Conservation (phyloP, 2,797 vertebrate genomes). For the Propithecus deckenii region DNA sequence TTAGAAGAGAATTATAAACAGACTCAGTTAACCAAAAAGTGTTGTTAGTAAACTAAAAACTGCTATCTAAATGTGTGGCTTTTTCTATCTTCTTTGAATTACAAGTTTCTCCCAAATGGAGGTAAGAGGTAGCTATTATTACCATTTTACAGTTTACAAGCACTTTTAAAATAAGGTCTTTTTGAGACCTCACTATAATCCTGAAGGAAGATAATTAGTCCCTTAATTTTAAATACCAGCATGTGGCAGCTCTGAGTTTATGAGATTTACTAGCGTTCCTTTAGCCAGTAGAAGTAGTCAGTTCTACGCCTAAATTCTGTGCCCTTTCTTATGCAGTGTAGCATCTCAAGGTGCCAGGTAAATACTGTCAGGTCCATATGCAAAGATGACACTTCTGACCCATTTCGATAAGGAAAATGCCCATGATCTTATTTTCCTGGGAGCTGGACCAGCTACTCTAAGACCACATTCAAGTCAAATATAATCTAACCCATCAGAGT, state of each 20-base stretch:
- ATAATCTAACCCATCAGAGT: not conserved
- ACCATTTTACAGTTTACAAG: slow-evolving; percentile 36
- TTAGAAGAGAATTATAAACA: not conserved
- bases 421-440: not conserved
- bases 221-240: not conserved
- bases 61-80: not conserved
- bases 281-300: not conserved
- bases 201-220: not conserved
- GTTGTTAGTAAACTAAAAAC: not conserved
- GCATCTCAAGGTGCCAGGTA: not conserved
- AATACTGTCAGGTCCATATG: not conserved
- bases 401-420: not conserved
- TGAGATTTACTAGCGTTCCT: not conserved
- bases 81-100: slow-evolving; percentile 22
- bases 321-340: not conserved
- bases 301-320: not conserved
- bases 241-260: not conserved
- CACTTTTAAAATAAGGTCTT: slow-evolving; percentile 22
- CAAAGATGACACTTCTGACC: not conserved
- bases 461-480: not conserved
- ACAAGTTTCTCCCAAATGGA: not conserved
- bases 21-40: slow-evolving; percentile 4
- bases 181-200: not conserved
- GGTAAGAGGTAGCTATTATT: not conserved
- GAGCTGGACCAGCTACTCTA: not conserved